phyloP scores from a whole-genome alignment of 2,888 invertebrate genomes.

The Sinodicranocentrus sp. region DNA sequence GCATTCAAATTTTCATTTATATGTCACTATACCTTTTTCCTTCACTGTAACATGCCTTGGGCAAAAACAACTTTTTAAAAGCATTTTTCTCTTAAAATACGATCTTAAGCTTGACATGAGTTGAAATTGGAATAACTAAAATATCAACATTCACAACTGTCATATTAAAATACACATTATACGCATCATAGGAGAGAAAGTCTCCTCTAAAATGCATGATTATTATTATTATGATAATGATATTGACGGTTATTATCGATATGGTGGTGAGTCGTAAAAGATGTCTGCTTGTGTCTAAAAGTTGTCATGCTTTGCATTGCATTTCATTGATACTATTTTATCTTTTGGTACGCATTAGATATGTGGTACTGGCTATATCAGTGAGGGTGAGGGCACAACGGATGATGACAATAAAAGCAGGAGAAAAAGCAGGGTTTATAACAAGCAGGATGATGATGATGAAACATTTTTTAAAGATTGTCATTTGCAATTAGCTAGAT shows the following conservation, averaged over 20 bases:
- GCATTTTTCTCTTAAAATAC: neutral
- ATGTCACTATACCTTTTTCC: neutral
- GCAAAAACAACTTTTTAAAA: neutral
- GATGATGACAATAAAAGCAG: no score
- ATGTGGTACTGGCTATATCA: no score
- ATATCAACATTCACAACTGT: constrained; percentile 15
- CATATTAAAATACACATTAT: constrained; percentile 5
- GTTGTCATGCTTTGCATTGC: no score
- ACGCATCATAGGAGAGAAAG: constrained; percentile 27
- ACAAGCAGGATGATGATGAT: neutral
- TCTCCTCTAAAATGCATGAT: neutral
- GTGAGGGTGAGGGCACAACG: no score
- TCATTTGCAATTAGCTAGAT: no score
- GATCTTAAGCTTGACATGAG: constrained; percentile 6
- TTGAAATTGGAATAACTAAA: constrained; percentile 18
- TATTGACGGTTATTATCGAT: constrained; percentile 36
- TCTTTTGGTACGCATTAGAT: no score
- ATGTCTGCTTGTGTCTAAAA: neutral
- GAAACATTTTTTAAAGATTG: neutral
- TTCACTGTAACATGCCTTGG: constrained; percentile 13
- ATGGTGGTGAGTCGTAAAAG: constrained; percentile 27
- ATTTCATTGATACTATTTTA: no score
- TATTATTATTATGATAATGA: constrained; percentile 27
- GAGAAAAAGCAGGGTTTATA: neutral
- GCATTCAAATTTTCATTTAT: neutral